These are phyloP conservation scores for Chelonoidis abingdonii DNA, from an alignment of 2,113 vertebrate genomes.

Conservation along the genomic window DNA sequence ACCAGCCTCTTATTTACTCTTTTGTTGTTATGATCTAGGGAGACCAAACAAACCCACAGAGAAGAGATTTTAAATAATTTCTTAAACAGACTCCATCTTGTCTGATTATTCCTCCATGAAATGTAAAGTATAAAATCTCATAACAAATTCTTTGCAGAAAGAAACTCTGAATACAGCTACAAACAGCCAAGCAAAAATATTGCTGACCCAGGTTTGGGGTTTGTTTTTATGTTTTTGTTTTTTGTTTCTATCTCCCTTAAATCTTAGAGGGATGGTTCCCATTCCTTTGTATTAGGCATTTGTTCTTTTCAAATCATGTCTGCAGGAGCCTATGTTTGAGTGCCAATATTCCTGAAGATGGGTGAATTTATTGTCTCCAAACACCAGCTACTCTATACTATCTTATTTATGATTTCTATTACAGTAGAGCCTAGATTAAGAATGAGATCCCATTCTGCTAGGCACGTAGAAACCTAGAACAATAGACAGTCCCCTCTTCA, in stretches of 20 bases:
- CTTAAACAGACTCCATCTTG: neutral
- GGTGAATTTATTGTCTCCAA: neutral
- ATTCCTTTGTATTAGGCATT: fast-evolving
- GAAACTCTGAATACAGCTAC: fast-evolving
- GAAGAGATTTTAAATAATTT: neutral
- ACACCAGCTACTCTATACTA: neutral
- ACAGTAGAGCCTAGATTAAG: neutral
- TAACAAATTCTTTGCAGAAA: neutral
- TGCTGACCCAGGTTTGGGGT: neutral
- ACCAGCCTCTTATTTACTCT: neutral
- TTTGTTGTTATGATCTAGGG: neutral
- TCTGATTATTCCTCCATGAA: neutral
- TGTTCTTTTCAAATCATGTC: neutral
- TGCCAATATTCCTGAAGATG: neutral
- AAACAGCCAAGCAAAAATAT: neutral
- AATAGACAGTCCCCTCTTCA: neutral
- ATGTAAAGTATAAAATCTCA: neutral
- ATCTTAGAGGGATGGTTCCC: neutral
- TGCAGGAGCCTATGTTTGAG: neutral
- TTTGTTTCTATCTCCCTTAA: neutral
- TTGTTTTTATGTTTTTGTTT: neutral
- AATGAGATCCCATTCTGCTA: neutral
- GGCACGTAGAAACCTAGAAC: neutral
- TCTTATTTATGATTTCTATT: neutral
- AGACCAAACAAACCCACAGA: neutral